Conservation (phyloP, 2,113 vertebrate species). For the Plecturocebus donacophilus region DNA sequence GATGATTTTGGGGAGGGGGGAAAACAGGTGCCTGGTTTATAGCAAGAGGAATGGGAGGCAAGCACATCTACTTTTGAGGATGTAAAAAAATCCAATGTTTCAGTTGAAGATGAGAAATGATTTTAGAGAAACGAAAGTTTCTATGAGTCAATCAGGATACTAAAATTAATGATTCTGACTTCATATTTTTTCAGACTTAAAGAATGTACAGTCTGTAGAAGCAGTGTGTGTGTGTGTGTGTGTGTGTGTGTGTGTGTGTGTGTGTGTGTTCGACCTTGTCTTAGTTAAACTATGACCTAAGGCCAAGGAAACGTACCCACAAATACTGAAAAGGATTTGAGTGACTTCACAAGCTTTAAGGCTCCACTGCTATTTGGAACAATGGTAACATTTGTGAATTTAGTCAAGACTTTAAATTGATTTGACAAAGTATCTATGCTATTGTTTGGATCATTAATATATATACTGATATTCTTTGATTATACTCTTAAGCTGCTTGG, state of each 20-base stretch:
- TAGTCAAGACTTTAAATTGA: conserved; percentile 32
- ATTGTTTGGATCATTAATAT: conserved; percentile 39
- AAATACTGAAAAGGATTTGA: conserved; percentile 2
- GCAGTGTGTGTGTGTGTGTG: background rate
- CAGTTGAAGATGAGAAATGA: background rate
- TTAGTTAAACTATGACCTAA: conserved; percentile 29
- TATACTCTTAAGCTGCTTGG: background rate
- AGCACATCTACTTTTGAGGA: background rate
- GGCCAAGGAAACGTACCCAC: background rate
- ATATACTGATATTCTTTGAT: background rate
- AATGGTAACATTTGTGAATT: conserved; percentile 10
- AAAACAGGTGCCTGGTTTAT: background rate
- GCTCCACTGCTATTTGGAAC: background rate
- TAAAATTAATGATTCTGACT: conserved; percentile 36
- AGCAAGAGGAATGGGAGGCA: background rate
- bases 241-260: background rate
- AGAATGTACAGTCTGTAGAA: background rate
- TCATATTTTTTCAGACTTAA: background rate
- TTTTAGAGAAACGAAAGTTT: conserved; percentile 25
- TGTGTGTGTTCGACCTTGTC: background rate
- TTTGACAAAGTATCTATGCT: background rate
- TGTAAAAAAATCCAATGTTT: background rate
- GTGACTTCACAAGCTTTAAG: background rate
- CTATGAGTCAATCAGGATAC: background rate
- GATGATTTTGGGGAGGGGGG: background rate